Evolutionary conservation across 2,888 invertebrate genomes (phyloP).

Genomic region (Drosophila barbarae): DNA sequence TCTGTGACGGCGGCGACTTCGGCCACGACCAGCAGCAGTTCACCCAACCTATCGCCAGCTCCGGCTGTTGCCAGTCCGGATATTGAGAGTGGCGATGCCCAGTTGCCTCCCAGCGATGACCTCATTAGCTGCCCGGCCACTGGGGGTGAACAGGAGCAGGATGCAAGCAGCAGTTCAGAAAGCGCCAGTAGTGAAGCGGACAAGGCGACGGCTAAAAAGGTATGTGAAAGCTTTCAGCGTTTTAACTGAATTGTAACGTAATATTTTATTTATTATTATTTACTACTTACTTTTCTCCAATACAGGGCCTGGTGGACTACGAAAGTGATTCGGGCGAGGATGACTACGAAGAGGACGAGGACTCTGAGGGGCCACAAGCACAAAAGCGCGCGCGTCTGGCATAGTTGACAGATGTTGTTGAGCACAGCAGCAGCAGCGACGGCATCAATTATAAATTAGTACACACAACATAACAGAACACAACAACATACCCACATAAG

Average conservation of each 20-base stretch:
- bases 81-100: slow-evolving; percentile 45
- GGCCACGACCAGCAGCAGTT: slow-evolving; percentile 34
- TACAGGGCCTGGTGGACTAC: slow-evolving; percentile 95
- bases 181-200: slow-evolving; percentile 47
- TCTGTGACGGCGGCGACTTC: slow-evolving; percentile 76
- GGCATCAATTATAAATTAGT: slow-evolving; percentile 66
- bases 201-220: slow-evolving; percentile 61
- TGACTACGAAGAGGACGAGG: slow-evolving; percentile 84
- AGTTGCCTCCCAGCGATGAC: slow-evolving; percentile 48
- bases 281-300: no score
- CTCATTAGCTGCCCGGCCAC: slow-evolving; percentile 35
- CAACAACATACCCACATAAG: slow-evolving; percentile 26
- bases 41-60: slow-evolving; percentile 53
- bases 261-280: background rate
- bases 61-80: slow-evolving; percentile 43
- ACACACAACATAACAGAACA: slow-evolving; percentile 47
- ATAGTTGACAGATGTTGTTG: slow-evolving; percentile 70
- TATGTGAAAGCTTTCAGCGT: slow-evolving; percentile 11
- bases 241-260: background rate
- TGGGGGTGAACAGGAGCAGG: slow-evolving; percentile 18
- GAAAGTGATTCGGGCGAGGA: slow-evolving; percentile 98
- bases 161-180: slow-evolving; percentile 33
- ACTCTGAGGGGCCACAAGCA: slow-evolving; percentile 76
- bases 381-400: slow-evolving; percentile 79
- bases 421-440: slow-evolving; percentile 30